Base-by-base conservation (phyloP, 2,113 vertebrate genomes). In the Chauna torquata region DNA sequence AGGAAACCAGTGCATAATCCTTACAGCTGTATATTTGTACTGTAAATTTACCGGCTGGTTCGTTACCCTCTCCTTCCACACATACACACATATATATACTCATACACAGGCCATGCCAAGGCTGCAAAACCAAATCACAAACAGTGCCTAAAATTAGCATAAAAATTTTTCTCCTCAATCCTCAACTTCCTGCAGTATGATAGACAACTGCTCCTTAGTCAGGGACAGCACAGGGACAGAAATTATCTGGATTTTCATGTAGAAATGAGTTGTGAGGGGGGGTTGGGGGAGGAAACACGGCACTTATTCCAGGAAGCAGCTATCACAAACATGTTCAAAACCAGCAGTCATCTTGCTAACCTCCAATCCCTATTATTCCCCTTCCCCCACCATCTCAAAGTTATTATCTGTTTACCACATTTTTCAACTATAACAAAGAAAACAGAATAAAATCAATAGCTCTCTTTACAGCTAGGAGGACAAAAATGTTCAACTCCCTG, bases 1-100 rank as follows among this genome's bases (percentile, higher is more conserved):
- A 85, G 93, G 84, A 92, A 97, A 89, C 45, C 89, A 77, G 59
- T 50, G 45, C 54, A 70, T 83, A 91, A 97, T 97, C 81, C 81
- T 55, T 90, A 74, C 92, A 96, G 86, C 84, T 94, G 93, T 86
- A 80, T 55, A 82, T 88, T 85, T 92, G 74, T 52, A 32, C 79
- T 62, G 36, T 80, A 92, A 91, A 94, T 94, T 92, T 70, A 34
- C 78, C 8, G 9, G 40, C 78, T 90, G 62, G 54, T 72, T 96
- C 16, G 1, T 66, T 76, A 50, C 27, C 18, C 19, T 5, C 30
- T 47, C 34, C 59, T 62, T 65, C 6, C 16, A 75, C 52, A 47
- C 42, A 36, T 44, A 52, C 28, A 62, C 42, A 24, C 49, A 34
- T 8, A 27, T 34, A 19, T 65, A 14, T 28, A 59, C 55, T 52